These are phyloP conservation scores for Tromatobia lineatoria DNA, from an alignment of 2,888 invertebrate species.

Conservation along the genomic window DNA sequence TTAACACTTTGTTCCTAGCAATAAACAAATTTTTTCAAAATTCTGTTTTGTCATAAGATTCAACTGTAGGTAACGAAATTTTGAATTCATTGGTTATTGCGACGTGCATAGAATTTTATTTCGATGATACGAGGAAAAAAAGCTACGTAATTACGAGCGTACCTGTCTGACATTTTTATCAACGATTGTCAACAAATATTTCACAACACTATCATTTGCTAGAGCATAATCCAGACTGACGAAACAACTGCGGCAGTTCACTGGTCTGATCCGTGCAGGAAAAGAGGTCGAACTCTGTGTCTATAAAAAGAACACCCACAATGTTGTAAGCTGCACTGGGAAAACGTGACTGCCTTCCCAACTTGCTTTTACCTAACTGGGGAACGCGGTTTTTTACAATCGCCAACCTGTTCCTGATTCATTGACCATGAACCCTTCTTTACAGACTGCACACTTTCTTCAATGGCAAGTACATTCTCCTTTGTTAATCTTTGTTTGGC, in stretches of 20 bases:
- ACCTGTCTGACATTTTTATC: conserved; percentile 80
- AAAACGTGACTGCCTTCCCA: conserved; percentile 69
- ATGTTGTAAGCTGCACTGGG: conserved; percentile 70
- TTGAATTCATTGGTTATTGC: not conserved
- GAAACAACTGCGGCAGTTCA: conserved; percentile 24
- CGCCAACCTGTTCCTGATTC: conserved; percentile 69
- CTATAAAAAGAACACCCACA: conserved; percentile 84
- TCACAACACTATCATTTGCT: conserved; percentile 21
- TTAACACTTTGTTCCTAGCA: conserved; percentile 75
- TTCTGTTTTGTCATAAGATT: not conserved
- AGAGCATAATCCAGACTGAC: conserved; percentile 55
- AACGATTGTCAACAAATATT: not conserved
- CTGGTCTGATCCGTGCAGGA: conserved; percentile 64
- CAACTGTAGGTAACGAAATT: conserved; percentile 11
- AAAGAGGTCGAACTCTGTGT: conserved; percentile 82
- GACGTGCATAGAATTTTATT: conserved; percentile 3
- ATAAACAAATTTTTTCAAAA: conserved; percentile 45
- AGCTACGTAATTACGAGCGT: conserved; percentile 29
- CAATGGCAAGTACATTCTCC: conserved; percentile 48
- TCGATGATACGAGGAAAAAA: not conserved
- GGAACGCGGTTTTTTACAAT: conserved; percentile 44
- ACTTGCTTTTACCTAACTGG: conserved; percentile 70
- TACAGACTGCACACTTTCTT: conserved; percentile 25
- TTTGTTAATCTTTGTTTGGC: conserved; percentile 48
- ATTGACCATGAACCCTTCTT: conserved; percentile 61